phyloP scores from a whole-genome alignment of 1,140 invertebrate species.

The Calephelis nemesis region DNA sequence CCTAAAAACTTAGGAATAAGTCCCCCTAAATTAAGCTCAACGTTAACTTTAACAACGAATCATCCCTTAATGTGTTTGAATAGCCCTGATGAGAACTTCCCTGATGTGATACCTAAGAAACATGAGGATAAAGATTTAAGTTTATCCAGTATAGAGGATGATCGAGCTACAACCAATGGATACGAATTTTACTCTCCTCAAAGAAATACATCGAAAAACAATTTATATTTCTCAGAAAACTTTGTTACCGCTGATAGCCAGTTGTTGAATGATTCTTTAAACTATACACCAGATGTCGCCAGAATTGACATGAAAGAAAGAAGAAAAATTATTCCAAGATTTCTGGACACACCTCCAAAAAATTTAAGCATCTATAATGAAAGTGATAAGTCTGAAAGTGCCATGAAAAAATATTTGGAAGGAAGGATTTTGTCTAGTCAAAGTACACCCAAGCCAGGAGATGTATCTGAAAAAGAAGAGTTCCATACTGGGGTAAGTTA shows the following conservation, averaged over 20 bases:
- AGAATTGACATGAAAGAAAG: conserved; percentile 42
- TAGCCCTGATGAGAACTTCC: conserved; percentile 64
- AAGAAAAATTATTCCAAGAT: conserved; percentile 45
- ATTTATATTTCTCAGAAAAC: conserved; percentile 60
- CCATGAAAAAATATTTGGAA: conserved; percentile 42
- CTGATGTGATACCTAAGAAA: conserved; percentile 61
- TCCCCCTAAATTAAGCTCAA: conserved; percentile 54
- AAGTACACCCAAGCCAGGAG: conserved; percentile 48
- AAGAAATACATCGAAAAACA: conserved; percentile 65
- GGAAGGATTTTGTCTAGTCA: conserved; percentile 38
- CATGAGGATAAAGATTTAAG: conserved; percentile 61
- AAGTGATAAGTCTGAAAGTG: conserved; percentile 35
- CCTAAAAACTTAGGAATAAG: conserved; percentile 51
- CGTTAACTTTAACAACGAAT: conserved; percentile 52
- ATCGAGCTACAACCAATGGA: conserved; percentile 45
- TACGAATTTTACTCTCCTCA: conserved; percentile 56
- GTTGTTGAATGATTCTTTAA: conserved; percentile 45
- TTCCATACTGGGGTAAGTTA: conserved; percentile 52
- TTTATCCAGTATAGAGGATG: conserved; percentile 64
- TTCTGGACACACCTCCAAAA: conserved; percentile 32
- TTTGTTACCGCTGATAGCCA: conserved; percentile 55
- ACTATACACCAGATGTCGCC: conserved; percentile 46
- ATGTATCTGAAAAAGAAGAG: conserved; percentile 38
- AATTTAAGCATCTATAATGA: conserved; percentile 25
- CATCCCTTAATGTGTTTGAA: conserved; percentile 61